Base-by-base conservation (phyloP, 2,113 vertebrate genomes). In the Nettapus auritus region DNA sequence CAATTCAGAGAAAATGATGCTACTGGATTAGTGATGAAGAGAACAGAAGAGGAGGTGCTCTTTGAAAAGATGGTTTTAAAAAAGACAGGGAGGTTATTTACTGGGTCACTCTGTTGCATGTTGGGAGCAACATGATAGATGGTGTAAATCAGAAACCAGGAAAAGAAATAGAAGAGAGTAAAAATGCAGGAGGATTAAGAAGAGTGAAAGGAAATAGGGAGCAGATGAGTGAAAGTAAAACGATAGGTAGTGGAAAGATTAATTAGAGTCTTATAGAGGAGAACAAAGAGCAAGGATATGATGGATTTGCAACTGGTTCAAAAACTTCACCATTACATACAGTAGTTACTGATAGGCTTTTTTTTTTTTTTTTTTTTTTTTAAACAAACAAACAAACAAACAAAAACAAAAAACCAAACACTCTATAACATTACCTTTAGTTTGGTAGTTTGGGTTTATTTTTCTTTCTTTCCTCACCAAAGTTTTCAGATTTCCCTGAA, bases 221-320 rank as follows among this genome's bases (percentile, higher is more conserved):
- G 36, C 31, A 80, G 75, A 77, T 56, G 55, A 85, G 22, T 67
- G 67, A 85, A 85, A 77, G 15, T 22, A 89, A 73, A 87, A 64
- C 67, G 28, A 82, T 15, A 91, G 67, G 75, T 85, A 36, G 31
- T 73, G 50, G 36, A 86, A 91, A 87, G 78, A 85, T 96, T 92
- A 87, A 94, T 94, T 91, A 69, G 22, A 56, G 36, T 73, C 28
- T 67, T 70, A 63, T 2, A 83, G 50, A 80, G 29, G 63, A 86
- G 78, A 87, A 88, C 8, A 91, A 87, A 93, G 59, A 77, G 14
- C 38, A 87, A 82, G 57, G 50, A 59, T 85, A 42, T 91, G 71
- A 88, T 85, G 52, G 91, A 89, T 94, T 42, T 88, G 36, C 67
- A 77, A 57, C 50, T 91, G n/a, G n/a, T n/a, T n/a, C n/a, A n/a